These are phyloP conservation scores for Ceyx melanurus DNA, from an alignment of 2,113 vertebrate species.

Conservation along the genomic window DNA sequence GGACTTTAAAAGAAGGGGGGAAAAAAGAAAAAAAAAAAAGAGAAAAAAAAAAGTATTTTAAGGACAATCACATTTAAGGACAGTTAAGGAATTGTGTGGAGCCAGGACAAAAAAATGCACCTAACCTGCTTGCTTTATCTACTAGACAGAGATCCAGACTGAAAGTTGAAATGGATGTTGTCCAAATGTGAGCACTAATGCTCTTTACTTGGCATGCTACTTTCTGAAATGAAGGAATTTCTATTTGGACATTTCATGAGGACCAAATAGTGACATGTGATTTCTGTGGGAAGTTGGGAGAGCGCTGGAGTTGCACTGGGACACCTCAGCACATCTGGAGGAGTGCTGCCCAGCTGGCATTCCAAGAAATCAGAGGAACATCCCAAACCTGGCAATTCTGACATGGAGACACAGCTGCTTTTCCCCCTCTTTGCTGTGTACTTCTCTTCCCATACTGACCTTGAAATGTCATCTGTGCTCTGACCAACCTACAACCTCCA, in stretches of 20 bases:
- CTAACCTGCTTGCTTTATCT: neutral
- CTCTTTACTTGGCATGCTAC: neutral
- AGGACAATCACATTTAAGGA: neutral
- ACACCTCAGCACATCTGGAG: fast-evolving
- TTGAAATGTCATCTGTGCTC: neutral
- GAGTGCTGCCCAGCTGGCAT: neutral
- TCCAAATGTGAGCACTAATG: neutral
- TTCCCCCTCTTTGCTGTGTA: neutral
- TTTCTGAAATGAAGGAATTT: neutral
- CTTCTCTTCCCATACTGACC: neutral
- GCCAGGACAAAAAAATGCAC: neutral
- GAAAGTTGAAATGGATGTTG: neutral
- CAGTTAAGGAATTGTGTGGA: neutral
- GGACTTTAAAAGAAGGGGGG: too few relatives aligned
- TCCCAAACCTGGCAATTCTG: neutral
- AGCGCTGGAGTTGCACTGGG: neutral
- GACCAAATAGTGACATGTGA: neutral
- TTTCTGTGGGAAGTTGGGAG: neutral
- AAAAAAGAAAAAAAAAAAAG: neutral
- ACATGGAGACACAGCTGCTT: neutral
- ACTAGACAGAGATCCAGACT: neutral
- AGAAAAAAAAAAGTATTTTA: neutral
- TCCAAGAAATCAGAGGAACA: neutral
- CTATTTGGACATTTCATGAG: neutral
- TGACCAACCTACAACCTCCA: neutral